Conservation (phyloP, 2,797 vertebrate species). For the Halcyon badia region DNA sequence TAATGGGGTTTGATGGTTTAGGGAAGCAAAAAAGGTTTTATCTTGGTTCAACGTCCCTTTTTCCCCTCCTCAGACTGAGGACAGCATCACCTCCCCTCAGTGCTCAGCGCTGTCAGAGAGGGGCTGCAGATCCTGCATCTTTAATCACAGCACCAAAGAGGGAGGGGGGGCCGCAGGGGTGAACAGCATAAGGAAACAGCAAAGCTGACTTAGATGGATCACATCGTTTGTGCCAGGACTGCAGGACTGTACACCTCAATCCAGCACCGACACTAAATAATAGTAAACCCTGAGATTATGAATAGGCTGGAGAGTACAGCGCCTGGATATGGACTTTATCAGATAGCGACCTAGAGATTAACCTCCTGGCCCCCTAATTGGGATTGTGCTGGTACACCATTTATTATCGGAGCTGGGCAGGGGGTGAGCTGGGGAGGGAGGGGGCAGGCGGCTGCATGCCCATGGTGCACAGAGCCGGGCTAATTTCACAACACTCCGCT, state of each 20-base stretch:
- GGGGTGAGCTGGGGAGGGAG: not conserved
- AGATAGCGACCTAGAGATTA: slow-evolving; percentile 39
- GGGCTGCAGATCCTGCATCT: slow-evolving; percentile 3
- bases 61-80: not conserved
- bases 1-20: not conserved
- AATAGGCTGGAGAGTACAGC: not conserved
- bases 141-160: not conserved
- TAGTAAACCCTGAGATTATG: slow-evolving; percentile 31
- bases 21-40: not conserved
- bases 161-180: not conserved
- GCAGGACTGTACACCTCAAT: slow-evolving; percentile 8
- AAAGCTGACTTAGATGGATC: slow-evolving; percentile 63
- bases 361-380: slow-evolving; percentile 18
- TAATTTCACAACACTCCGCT: not conserved
- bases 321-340: slow-evolving; percentile 50
- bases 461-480: not conserved
- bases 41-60: not conserved
- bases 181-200: not conserved
- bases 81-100: not conserved
- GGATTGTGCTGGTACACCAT: not conserved
- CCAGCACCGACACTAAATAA: not conserved
- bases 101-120: not conserved
- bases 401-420: slow-evolving; percentile 14
- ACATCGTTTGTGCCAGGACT: not conserved
- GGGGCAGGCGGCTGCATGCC: not conserved